Base-by-base conservation (phyloP, 2,113 vertebrate species). In the Tetrao urogallus region DNA sequence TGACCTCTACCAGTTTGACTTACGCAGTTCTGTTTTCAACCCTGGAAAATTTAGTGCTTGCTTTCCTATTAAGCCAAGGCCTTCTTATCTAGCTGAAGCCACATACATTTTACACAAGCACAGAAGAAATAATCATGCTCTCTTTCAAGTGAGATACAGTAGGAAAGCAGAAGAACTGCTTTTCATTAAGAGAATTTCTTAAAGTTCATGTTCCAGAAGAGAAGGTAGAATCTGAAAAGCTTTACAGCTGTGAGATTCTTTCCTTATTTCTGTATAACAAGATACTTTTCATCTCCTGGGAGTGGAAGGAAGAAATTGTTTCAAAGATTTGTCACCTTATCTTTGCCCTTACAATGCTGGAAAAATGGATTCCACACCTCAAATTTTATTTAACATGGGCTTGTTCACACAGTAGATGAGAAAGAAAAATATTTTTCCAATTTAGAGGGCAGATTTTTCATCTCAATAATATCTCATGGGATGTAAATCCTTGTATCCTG, bases 371-470 rank as follows among this genome's bases (percentile, higher is more conserved):
- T 86, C 47, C 30, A 38, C 69, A 69, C 47, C 70, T 94, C 38
- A 60, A 75, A 75, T 82, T 94, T 52, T 93, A 6, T 86, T 90
- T 94, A 84, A 88, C 72, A 38, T 67, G 25, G 47, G 28, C 30
- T 93, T 81, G 66, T 18, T 71, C 34, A 93, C 74, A 56, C 34
- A 88, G 73, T 28, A 94, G 36, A 90, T 52, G 30, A 94, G 57
- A 69, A 84, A 69, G 43, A 71, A 52, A 86, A 92, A 86, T 79
- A 93, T 82, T 83, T 89, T 91, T 65, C 38, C 14, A 94, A 74
- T 71, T 64, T 86, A 6, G 54, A 60, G 42, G 38, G n/a, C 34
- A 77, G 32, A 52, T 91, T 89, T 94, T 91, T 95, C 43, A 34
- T 18, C 30, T 75, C 45, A 74, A 0, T 73, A 65, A 42, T 80